Evolutionary conservation across 2,888 invertebrate genomes (phyloP).

Genomic region (Alentia gelatinosa): DNA sequence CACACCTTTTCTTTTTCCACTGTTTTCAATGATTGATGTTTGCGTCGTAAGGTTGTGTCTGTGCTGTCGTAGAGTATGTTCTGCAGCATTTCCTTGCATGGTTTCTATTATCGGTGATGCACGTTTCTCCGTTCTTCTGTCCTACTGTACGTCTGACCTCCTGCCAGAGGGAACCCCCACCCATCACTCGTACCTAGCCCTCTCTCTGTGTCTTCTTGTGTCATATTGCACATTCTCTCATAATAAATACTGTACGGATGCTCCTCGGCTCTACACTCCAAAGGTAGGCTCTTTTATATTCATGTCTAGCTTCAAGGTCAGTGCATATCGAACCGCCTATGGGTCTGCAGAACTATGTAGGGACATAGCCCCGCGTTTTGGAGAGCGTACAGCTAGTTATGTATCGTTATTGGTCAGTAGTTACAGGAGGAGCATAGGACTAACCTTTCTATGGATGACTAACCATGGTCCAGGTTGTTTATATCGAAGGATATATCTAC

Average conservation of each 20-base stretch:
- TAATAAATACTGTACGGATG: conserved; percentile 10
- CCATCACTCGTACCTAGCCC: background rate
- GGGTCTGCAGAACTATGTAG: background rate
- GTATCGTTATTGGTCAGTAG: too few species aligned
- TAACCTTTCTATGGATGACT: background rate
- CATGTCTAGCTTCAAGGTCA: background rate
- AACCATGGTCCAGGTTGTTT: too few species aligned
- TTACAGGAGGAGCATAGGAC: background rate
- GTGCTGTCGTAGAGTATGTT: background rate
- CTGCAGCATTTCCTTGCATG: too few species aligned
- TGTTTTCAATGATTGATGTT: background rate
- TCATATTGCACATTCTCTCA: background rate
- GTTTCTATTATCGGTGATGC: too few species aligned
- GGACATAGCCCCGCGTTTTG: too few species aligned
- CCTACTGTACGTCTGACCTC: background rate
- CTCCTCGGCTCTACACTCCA: background rate
- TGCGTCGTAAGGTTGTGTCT: background rate
- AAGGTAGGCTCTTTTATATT: conserved; percentile 18
- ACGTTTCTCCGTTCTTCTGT: background rate
- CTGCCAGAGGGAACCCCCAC: background rate
- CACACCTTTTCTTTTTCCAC: background rate
- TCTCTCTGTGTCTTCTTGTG: background rate
- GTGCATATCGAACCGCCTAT: background rate
- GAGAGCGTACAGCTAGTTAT: too few species aligned
- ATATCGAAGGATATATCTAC: too few species aligned